Evolutionary conservation across 2,888 invertebrate species (phyloP).

Genomic region (Baccha elongata): DNA sequence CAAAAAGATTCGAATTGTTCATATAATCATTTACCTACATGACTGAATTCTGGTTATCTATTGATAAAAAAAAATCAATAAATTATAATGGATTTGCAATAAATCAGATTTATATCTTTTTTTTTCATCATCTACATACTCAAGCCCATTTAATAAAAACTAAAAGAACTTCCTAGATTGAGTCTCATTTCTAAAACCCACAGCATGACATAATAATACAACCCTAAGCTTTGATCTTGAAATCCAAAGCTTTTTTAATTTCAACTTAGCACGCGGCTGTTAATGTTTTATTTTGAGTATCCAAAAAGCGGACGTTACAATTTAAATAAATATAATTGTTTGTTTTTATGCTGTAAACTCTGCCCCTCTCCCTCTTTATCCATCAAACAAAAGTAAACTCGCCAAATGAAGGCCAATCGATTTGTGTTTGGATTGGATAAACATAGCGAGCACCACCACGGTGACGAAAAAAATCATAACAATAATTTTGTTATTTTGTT

Average conservation of each 20-base stretch:
- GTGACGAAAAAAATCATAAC: conserved; percentile 52
- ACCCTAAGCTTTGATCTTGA: conserved; percentile 25
- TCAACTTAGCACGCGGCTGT: conserved; percentile 40
- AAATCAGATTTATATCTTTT: not conserved
- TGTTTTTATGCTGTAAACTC: conserved; percentile 4
- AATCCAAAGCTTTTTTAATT: conserved; percentile 19
- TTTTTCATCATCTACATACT: not conserved
- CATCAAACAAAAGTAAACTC: conserved; percentile 11
- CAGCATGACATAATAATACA: not conserved
- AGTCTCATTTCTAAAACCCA: not conserved
- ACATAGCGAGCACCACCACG: conserved; percentile 48
- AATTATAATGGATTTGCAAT: too few species aligned
- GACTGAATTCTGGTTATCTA: too few species aligned
- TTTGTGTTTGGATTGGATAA: conserved; percentile 51
- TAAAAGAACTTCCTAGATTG: conserved; percentile 8
- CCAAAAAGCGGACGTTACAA: conserved; percentile 38
- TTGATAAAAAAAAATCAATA: too few species aligned
- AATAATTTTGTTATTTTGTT: not conserved
- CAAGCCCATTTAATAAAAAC: not conserved
- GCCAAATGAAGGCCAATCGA: conserved; percentile 63
- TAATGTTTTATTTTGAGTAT: conserved; percentile 36
- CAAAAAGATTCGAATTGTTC: too few species aligned
- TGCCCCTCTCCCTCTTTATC: not conserved
- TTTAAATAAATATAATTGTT: conserved; percentile 42
- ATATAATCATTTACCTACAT: too few species aligned